Evolutionary conservation across 2,113 vertebrate species (phyloP).

Genomic region (Myotis davidii): DNA sequence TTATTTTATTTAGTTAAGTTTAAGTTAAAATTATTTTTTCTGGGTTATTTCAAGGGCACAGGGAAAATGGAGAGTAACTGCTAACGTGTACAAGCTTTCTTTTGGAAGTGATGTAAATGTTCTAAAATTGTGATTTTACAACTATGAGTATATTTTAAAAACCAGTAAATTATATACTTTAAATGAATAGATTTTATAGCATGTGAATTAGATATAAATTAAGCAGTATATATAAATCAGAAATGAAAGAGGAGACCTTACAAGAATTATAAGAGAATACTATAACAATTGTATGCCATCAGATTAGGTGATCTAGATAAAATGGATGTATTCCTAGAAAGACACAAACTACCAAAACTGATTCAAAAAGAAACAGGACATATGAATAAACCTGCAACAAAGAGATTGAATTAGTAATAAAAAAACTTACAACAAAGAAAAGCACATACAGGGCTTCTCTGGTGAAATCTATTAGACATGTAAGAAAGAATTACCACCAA

Average conservation of each 20-base stretch:
- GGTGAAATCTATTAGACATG: not conserved
- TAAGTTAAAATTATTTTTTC: not conserved
- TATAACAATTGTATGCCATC: not conserved
- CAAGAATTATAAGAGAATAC: not conserved
- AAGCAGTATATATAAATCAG: not conserved
- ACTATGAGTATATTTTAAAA: not conserved
- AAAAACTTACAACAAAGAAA: constrained; percentile 1
- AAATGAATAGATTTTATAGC: not conserved
- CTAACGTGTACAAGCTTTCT: not conserved
- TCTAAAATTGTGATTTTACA: constrained; percentile 9
- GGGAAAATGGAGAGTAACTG: not conserved
- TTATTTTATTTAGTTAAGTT: not conserved
- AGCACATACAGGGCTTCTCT: not conserved
- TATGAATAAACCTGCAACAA: not conserved
- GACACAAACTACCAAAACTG: not conserved
- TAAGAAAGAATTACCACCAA: constrained; percentile 16
- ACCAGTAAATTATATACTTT: not conserved
- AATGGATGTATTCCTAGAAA: constrained; percentile 11
- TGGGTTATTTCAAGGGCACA: not conserved
- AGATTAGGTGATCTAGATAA: constrained; percentile 3
- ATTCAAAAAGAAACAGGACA: not conserved
- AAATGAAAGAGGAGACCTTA: not conserved
- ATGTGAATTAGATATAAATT: not conserved
- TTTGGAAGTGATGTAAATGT: not conserved
- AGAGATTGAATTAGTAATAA: not conserved